Percentiles rank a stretch among this genome's conserved stretches.
These are phyloP conservation scores for Cerceris rybyensis DNA, from an alignment of 2,888 invertebrate genomes.

Conservation along the genomic window DNA sequence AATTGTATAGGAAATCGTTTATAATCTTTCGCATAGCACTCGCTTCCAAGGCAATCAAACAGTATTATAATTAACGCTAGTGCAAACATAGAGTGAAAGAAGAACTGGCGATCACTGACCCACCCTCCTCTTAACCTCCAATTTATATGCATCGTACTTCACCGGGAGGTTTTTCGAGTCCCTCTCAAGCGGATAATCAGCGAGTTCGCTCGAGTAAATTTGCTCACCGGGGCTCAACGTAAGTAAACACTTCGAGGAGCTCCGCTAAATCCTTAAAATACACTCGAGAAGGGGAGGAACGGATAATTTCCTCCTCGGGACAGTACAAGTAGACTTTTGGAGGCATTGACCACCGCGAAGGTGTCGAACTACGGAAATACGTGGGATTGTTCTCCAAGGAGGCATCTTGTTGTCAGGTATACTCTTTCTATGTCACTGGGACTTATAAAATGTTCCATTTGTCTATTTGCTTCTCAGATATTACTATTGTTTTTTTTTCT, in stretches of 20 bases:
- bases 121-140: conserved; percentile 48
- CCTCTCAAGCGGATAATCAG: conserved; percentile 59
- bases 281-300: conserved; percentile 50
- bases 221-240: conserved; percentile 51
- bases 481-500: too few relatives aligned
- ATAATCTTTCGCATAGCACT: not conserved
- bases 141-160: conserved; percentile 62
- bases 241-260: conserved; percentile 63
- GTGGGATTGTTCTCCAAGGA: conserved; percentile 4
- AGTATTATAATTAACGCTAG: conserved; percentile 33
- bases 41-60: conserved; percentile 4
- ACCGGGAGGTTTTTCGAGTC: conserved; percentile 56
- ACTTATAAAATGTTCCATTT: too few relatives aligned
- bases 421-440: too few relatives aligned
- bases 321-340: not conserved
- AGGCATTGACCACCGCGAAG: conserved; percentile 3
- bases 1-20: not conserved
- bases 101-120: conserved; percentile 27
- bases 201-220: conserved; percentile 62
- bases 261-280: conserved; percentile 65
- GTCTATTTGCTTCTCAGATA: too few relatives aligned
- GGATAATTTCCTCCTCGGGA: conserved; percentile 45
- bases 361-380: conserved; percentile 40
- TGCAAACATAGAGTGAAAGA: conserved; percentile 8
- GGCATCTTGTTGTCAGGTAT: too few relatives aligned